These are phyloP conservation scores for Scolopax bukidnonensis DNA, from an alignment of 2,797 vertebrate genomes.

Conservation along the genomic window DNA sequence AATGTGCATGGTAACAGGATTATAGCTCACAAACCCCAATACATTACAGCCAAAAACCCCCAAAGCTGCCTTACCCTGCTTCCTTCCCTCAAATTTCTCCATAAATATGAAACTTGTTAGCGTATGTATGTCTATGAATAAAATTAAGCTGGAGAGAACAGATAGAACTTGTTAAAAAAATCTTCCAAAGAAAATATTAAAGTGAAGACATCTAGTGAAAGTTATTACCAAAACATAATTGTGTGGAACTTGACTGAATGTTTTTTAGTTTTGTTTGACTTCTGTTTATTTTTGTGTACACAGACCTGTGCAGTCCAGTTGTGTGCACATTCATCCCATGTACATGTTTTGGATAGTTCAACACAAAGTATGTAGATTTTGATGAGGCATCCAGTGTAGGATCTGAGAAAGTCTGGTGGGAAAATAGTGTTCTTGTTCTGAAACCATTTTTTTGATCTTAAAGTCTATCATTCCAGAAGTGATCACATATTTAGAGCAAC, in stretches of 20 bases:
- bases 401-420: not conserved
- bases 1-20: not conserved
- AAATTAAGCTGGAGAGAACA: not conserved
- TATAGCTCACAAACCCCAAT: not conserved
- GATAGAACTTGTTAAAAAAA: not conserved
- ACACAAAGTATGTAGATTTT: not conserved
- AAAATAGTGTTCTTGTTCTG: not conserved
- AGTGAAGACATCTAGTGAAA: not conserved
- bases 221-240: not conserved
- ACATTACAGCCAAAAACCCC: rapidly evolving
- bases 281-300: not conserved
- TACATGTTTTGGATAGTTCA: not conserved
- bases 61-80: not conserved
- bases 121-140: not conserved
- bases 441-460: not conserved
- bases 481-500: not conserved
- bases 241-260: not conserved
- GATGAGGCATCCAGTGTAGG: not conserved
- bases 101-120: not conserved
- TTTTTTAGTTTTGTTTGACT: not conserved
- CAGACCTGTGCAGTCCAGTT: not conserved
- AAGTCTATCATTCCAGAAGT: not conserved
- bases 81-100: not conserved
- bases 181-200: not conserved
- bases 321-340: not conserved